phyloP scores from a whole-genome alignment of 2,113 vertebrate species.

The Phocoena phocoena region DNA sequence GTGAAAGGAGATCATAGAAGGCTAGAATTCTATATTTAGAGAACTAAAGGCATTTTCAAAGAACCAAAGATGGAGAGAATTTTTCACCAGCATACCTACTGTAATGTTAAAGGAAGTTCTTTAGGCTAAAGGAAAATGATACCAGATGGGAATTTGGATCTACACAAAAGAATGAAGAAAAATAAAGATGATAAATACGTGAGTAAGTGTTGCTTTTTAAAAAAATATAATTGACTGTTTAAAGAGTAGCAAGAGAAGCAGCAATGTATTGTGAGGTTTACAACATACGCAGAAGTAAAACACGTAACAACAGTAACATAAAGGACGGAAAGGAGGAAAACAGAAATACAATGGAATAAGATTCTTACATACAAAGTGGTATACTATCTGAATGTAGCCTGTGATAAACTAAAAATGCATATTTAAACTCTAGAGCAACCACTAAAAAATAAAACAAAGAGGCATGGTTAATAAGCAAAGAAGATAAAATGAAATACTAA shows the following conservation, averaged over 20 bases:
- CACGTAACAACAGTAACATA: not conserved
- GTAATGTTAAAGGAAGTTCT: not conserved
- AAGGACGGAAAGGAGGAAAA: not conserved
- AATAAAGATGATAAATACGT: not conserved
- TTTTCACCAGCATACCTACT: not conserved
- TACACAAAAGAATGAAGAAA: too few relatives aligned
- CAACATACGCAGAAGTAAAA: too few relatives aligned
- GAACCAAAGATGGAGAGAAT: not conserved
- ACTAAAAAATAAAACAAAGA: not conserved
- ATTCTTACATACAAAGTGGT: not conserved
- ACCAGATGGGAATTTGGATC: too few relatives aligned
- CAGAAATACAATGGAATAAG: not conserved
- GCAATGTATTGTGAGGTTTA: not conserved
- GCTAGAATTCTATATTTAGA: not conserved
- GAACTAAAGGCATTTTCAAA: not conserved
- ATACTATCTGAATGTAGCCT: not conserved
- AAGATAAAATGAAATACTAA: not conserved
- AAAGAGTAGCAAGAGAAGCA: not conserved
- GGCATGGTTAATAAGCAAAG: not conserved
- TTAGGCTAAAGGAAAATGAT: too few relatives aligned
- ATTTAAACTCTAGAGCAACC: not conserved
- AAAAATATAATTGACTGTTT: not conserved
- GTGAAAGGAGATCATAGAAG: not conserved
- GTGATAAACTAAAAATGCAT: not conserved
- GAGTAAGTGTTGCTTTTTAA: not conserved